Base-by-base conservation (phyloP, 2,888 invertebrate species). In the Gastracanthus pulcherrimus region DNA sequence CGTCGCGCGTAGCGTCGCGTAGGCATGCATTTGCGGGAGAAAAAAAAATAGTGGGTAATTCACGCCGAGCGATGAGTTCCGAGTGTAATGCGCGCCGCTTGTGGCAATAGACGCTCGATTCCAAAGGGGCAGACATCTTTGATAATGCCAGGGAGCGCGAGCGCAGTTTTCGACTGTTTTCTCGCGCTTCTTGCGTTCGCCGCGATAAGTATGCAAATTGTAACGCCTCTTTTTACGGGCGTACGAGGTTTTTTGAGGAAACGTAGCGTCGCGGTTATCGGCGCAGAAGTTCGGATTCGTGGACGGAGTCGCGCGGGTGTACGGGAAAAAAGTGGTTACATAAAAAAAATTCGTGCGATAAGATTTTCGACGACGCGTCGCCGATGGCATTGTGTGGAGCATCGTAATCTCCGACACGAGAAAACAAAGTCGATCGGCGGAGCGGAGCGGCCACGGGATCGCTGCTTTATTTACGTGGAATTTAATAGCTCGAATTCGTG, bases 341-440 rank as follows among this genome's bases (percentile, higher is more conserved):
- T 62, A 62, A 62, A 62, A 45, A 45, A 34, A 62, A 62, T 62
- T 34, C 16, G 3, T 4, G 62, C 62, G 62, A 62, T 62, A 62
- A 62, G 62, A 11, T 62, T 36, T 34, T 34, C 60, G 31, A 26
- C 60, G 60, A 19, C 26, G 1, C 31, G 26, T 23, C 23, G 4
- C 55, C 19, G 55, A 23, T 9, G 23, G 23, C 19, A 55, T 55
- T 58, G 55, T 29, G 23, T 2, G 55, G 45, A 45, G n/a, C 45
- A 45, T 13, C n/a, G 45, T 45, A 45, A 45, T 45, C 45, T 45
- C 45, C 45, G 45, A 45, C n/a, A n/a, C 45, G 45, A 13, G 45
- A 45, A 45, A 13, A 13, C 45, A 13, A 45, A 16, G 45, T 16
- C 45, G 45, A 45, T 45, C 9, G 45, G 13, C n/a, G n/a, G n/a